Percentiles rank a stretch among this genome's conserved stretches.
Evolutionary conservation across 2,888 invertebrate genomes (phyloP).

Genomic region (Megastigmus dorsalis): DNA sequence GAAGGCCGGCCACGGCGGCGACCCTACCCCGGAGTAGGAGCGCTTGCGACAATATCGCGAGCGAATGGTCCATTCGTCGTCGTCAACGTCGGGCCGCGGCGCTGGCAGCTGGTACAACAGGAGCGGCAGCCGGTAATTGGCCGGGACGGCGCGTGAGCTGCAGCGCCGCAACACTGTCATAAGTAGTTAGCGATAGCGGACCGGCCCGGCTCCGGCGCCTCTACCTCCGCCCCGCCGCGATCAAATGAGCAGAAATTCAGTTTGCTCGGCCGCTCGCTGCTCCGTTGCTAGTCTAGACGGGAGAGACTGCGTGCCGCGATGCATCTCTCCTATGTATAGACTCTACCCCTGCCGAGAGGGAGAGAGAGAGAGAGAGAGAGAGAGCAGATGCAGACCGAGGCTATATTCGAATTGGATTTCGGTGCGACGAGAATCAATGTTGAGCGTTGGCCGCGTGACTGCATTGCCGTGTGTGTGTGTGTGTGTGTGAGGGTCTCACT

Average conservation of each 20-base stretch:
- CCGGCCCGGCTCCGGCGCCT: slow-evolving; percentile 40
- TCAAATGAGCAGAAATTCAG: slow-evolving; percentile 60
- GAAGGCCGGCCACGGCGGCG: too few species aligned
- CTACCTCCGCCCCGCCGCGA: slow-evolving; percentile 47
- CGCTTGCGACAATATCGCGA: slow-evolving; percentile 18
- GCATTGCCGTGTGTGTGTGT: too few species aligned
- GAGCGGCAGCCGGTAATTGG: slow-evolving; percentile 51
- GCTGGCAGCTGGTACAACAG: slow-evolving; percentile 28
- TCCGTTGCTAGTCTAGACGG: too few species aligned
- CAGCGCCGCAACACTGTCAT: slow-evolving; percentile 54
- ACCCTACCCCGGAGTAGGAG: too few species aligned
- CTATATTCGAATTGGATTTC: slow-evolving; percentile 52
- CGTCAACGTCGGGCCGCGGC: slow-evolving; percentile 41
- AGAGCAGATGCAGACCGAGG: slow-evolving; percentile 20
- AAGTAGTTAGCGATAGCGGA: slow-evolving; percentile 61
- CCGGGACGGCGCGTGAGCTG: slow-evolving; percentile 42
- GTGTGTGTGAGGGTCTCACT: too few species aligned
- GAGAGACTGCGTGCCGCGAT: too few species aligned
- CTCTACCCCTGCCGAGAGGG: too few species aligned
- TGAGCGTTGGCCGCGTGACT: slow-evolving; percentile 8
- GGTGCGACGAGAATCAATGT: slow-evolving; percentile 52
- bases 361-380: neutral
- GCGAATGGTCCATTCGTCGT: slow-evolving; percentile 37
- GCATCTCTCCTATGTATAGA: too few species aligned
- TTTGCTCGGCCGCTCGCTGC: slow-evolving; percentile 48